Conservation (phyloP, 92 coral and sea anemone species). For the Epizoanthus scotinus region DNA sequence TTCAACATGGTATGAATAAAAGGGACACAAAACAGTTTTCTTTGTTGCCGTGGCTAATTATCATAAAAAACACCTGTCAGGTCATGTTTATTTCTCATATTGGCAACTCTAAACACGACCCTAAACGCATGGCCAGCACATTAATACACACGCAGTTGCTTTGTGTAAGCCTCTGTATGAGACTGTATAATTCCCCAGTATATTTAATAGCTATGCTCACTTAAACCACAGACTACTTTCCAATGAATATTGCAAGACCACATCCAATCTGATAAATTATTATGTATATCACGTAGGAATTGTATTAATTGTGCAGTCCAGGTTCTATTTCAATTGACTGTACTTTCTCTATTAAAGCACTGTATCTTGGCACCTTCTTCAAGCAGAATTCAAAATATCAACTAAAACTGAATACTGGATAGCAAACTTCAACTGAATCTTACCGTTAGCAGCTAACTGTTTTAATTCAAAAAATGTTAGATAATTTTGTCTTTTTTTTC, state of each 20-base stretch:
- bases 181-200: conserved; percentile 19
- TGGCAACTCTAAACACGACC: conserved; percentile 64
- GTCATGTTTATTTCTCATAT: conserved; percentile 72
- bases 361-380: background rate
- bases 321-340: background rate
- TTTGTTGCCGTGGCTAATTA: conserved; percentile 56
- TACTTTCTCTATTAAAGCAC: background rate
- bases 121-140: conserved; percentile 38
- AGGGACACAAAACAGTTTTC: conserved; percentile 14
- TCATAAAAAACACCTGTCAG: conserved; percentile 81
- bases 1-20: conserved; percentile 14
- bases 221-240: conserved; percentile 14
- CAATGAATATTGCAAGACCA: conserved; percentile 22
- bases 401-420: background rate
- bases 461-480: background rate
- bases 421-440: background rate
- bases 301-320: conserved; percentile 1
- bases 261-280: background rate
- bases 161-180: conserved; percentile 17
- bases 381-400: background rate
- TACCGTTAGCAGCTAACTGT: background rate
- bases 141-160: conserved; percentile 23
- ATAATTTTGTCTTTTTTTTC: background rate
- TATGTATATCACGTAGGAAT: conserved; percentile 2
- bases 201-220: conserved; percentile 30